Conservation (phyloP, 2,797 vertebrate species). For the Echiichthys vipera region DNA sequence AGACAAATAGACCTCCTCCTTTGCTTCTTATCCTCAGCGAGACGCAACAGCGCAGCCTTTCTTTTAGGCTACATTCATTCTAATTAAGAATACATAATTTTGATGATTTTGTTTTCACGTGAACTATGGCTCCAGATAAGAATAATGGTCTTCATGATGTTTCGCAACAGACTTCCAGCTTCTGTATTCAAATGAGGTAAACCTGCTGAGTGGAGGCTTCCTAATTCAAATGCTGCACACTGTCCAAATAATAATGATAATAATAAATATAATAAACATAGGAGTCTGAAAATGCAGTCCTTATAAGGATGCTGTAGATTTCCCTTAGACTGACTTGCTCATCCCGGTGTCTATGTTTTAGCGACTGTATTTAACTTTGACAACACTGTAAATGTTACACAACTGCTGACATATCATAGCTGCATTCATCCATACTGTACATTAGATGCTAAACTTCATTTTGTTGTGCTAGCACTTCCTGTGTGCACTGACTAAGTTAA, state of each 20-base stretch:
- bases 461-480: not conserved
- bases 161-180: conserved; percentile 19
- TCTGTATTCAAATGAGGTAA: conserved; percentile 52
- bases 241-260: conserved; percentile 1
- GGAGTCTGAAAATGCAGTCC: not conserved
- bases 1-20: conserved; percentile 76
- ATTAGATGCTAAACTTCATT: not conserved
- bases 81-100: conserved; percentile 67
- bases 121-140: conserved; percentile 37
- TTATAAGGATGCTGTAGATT: not conserved
- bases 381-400: not conserved
- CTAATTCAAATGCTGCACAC: conserved; percentile 29
- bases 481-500: not conserved
- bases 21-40: conserved; percentile 54
- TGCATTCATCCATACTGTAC: not conserved
- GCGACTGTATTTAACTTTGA: not conserved
- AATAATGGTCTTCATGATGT: conserved; percentile 40
- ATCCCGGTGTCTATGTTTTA: not conserved
- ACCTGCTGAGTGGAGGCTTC: conserved; percentile 52
- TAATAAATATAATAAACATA: not conserved
- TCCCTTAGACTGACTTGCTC: not conserved
- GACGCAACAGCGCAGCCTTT: conserved; percentile 32
- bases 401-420: not conserved
- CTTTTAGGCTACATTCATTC: conserved; percentile 60
- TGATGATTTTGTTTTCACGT: conserved; percentile 56